These are phyloP conservation scores for Cylas formicarius DNA, from an alignment of 1,140 invertebrate genomes.

Conservation along the genomic window DNA sequence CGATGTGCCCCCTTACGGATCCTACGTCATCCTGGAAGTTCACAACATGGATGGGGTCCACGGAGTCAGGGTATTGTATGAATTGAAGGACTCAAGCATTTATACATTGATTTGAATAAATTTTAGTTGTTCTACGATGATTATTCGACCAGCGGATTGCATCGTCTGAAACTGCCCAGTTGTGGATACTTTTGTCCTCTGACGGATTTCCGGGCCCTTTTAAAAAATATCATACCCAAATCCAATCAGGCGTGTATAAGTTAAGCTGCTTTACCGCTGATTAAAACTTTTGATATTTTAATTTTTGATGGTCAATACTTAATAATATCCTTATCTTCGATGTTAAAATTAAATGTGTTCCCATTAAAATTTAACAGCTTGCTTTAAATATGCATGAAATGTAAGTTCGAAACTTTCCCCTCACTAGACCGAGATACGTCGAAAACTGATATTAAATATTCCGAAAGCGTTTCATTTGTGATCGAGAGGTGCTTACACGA, in stretches of 20 bases:
- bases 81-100: background rate
- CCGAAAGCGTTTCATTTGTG: no score
- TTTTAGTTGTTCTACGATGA: conserved; percentile 12
- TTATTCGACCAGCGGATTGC: background rate
- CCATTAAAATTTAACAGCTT: no score
- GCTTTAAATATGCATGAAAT: no score
- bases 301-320: no score
- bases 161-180: conserved; percentile 7
- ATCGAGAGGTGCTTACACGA: no score
- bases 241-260: conserved; percentile 10
- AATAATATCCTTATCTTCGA: no score
- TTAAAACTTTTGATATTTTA: no score
- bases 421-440: no score
- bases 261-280: no score
- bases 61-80: conserved; percentile 21
- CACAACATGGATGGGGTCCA: conserved; percentile 22
- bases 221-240: conserved; percentile 11
- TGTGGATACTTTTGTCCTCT: conserved; percentile 12
- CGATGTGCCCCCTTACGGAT: conserved; percentile 27
- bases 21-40: conserved; percentile 26
- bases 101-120: background rate
- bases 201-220: conserved; percentile 11
- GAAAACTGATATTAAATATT: no score
- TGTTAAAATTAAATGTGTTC: no score
- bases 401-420: no score